Conservation (phyloP, 2,888 invertebrate species). For the Hyppa rectilinea region DNA sequence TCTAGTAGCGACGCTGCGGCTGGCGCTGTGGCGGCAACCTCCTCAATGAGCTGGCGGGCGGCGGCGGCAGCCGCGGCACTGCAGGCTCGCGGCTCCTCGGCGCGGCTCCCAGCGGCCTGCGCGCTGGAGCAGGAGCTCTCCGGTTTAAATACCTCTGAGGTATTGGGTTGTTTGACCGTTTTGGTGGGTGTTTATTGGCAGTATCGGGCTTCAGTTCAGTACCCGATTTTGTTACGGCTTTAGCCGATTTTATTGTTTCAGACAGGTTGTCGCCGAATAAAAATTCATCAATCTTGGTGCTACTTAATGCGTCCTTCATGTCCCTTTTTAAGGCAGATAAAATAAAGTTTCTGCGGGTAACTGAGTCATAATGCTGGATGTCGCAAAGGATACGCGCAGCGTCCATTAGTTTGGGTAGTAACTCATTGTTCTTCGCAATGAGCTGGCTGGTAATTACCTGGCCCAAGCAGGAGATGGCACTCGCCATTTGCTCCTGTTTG, state of each 20-base stretch:
- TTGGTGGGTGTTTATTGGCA: neutral
- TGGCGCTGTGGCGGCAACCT: slow-evolving; percentile 1
- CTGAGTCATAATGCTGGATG: slow-evolving; percentile 8
- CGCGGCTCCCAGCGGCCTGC: slow-evolving; percentile 9
- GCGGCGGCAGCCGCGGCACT: neutral
- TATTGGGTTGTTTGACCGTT: neutral
- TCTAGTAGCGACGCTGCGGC: neutral
- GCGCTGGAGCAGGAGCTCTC: slow-evolving; percentile 15
- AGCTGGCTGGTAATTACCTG: neutral
- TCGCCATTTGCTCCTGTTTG: slow-evolving; percentile 12
- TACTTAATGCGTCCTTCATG: slow-evolving; percentile 5
- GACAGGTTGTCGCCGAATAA: slow-evolving; percentile 1
- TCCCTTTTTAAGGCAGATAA: slow-evolving; percentile 3
- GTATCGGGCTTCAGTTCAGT: slow-evolving; percentile 9
- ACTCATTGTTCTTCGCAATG: slow-evolving; percentile 2
- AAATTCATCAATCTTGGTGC: neutral
- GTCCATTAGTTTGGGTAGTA: slow-evolving; percentile 14
- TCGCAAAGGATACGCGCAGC: slow-evolving; percentile 9
- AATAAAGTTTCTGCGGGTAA: slow-evolving; percentile 14
- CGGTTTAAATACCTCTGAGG: slow-evolving; percentile 11
- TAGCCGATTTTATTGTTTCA: slow-evolving; percentile 9
- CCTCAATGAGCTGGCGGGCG: slow-evolving; percentile 9
- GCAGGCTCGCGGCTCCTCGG: slow-evolving; percentile 5
- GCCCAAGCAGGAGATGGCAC: neutral
- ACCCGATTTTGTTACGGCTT: slow-evolving; percentile 10